phyloP scores from a whole-genome alignment of 2,113 vertebrate species.

The Grus americana region DNA sequence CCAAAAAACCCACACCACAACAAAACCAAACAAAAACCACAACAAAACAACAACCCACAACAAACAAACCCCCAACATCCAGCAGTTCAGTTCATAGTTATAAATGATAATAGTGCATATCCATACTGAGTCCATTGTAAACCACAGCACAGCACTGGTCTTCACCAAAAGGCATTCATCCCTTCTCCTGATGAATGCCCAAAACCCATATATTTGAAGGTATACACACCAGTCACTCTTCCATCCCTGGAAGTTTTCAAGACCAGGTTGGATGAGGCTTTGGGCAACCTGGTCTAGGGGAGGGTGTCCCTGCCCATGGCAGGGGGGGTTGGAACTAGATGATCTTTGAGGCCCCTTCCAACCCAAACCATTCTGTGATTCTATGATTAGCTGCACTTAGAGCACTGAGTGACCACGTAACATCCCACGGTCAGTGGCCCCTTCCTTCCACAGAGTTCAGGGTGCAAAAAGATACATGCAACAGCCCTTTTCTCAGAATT shows the following conservation, averaged over 20 bases:
- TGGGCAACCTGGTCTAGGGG: no score
- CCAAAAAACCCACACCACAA: neutral
- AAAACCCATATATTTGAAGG: neutral
- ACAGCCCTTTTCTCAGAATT: neutral
- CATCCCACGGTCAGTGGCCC: accelerated
- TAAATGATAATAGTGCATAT: neutral
- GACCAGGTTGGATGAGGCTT: no score
- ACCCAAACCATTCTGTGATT: no score
- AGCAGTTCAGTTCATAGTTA: neutral
- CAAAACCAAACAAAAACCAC: no score
- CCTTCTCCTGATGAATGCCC: neutral
- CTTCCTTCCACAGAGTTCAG: neutral
- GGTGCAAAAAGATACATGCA: neutral
- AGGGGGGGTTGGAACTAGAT: no score
- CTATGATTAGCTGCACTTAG: neutral
- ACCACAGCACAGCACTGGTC: neutral
- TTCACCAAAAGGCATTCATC: neutral
- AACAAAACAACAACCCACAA: neutral
- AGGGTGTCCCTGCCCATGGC: no score
- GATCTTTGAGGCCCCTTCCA: no score
- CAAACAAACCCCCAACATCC: neutral
- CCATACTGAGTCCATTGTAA: neutral
- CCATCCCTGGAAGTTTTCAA: no score
- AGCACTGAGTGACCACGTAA: neutral
- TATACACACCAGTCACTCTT: neutral